phyloP scores from a whole-genome alignment of 2,797 vertebrate species.

The Peromyscus melanophrys region DNA sequence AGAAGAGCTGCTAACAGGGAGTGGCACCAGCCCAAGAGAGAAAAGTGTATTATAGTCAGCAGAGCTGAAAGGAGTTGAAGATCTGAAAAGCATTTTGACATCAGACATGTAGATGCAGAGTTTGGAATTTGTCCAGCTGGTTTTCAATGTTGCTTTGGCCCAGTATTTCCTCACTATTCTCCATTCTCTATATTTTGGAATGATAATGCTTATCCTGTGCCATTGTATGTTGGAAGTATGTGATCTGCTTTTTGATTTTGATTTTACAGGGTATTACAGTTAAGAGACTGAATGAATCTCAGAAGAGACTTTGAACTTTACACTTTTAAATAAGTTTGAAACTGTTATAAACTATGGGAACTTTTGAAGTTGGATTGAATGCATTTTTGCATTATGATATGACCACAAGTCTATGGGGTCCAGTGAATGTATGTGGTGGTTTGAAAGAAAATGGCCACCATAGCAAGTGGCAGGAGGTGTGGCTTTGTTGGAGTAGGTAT shows the following conservation, averaged over 20 bases:
- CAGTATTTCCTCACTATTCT: not conserved
- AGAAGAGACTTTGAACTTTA: not conserved
- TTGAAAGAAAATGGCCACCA: not conserved
- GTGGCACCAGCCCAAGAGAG: not conserved
- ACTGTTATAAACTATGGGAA: not conserved
- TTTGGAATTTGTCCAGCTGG: not conserved
- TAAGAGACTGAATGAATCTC: not conserved
- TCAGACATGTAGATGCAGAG: not conserved
- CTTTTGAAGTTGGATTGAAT: not conserved
- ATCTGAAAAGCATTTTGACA: not conserved
- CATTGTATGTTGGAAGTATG: not conserved
- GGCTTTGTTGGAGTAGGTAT: not conserved
- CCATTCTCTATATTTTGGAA: not conserved
- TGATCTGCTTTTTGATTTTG: not conserved
- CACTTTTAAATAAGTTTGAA: not conserved
- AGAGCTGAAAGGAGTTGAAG: not conserved
- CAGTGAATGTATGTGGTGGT: not conserved
- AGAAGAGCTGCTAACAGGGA: not conserved
- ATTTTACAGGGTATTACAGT: not conserved
- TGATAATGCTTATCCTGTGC: not conserved
- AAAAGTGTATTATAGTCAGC: not conserved
- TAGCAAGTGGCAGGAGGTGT: not conserved
- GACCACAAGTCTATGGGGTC: not conserved
- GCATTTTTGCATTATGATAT: not conserved
- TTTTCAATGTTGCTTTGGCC: not conserved